These are phyloP conservation scores for Rhagologus leucostigma DNA, from an alignment of 2,113 vertebrate species.

Conservation along the genomic window DNA sequence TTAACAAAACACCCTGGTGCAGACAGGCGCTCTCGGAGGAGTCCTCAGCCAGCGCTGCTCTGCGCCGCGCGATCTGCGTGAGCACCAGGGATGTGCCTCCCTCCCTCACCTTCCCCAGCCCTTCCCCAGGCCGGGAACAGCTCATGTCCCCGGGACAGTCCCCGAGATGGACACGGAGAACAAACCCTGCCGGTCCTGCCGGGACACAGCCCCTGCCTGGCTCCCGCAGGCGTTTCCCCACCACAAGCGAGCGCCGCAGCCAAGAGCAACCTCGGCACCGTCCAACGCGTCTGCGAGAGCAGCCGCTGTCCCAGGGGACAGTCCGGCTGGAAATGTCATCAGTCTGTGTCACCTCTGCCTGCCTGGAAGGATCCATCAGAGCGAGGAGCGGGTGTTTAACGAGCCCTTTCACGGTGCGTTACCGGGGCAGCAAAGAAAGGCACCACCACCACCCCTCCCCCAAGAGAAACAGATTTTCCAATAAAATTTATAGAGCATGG, in stretches of 20 bases:
- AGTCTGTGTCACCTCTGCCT: slow-evolving; percentile 61
- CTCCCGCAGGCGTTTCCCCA: slow-evolving; percentile 3
- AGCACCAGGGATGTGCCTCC: background rate
- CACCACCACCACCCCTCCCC: background rate
- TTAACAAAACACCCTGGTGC: slow-evolving; percentile 50
- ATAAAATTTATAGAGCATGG: slow-evolving; percentile 78
- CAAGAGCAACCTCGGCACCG: slow-evolving; percentile 16
- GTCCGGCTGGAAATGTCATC: slow-evolving; percentile 75
- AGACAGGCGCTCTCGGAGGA: background rate
- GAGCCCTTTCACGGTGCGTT: slow-evolving; percentile 34
- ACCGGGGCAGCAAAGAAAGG: background rate
- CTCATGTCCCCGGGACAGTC: background rate
- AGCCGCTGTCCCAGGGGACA: background rate
- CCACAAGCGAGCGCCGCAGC: background rate
- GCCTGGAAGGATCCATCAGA: slow-evolving; percentile 50
- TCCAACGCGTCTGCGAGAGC: background rate
- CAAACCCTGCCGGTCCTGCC: background rate
- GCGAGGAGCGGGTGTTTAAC: slow-evolving; percentile 35
- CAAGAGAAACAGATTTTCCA: slow-evolving; percentile 52
- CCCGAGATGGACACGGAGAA: background rate
- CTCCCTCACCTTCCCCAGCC: background rate
- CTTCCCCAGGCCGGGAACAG: background rate
- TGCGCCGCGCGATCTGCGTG: accelerated
- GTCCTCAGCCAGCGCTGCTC: background rate
- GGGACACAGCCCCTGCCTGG: background rate